These are phyloP conservation scores for Bujurquina vittata DNA, from an alignment of 2,113 vertebrate species.

Conservation along the genomic window DNA sequence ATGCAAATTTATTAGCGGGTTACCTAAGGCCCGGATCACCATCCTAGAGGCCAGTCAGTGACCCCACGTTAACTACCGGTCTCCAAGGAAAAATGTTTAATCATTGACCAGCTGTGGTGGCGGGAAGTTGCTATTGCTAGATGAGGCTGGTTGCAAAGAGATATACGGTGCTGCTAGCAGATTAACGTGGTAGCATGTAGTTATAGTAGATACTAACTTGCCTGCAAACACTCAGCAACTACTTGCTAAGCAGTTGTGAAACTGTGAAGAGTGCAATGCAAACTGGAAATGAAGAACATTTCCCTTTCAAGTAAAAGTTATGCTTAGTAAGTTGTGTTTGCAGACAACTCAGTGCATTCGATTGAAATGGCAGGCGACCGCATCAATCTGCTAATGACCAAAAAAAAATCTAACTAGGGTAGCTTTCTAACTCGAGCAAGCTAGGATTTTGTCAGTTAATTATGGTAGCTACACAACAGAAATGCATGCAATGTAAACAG, in stretches of 20 bases:
- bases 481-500: background rate
- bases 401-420: background rate
- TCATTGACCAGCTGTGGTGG: background rate
- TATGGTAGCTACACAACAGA: background rate
- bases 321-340: background rate
- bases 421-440: background rate
- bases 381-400: background rate
- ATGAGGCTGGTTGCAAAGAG: background rate
- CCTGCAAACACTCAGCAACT: background rate
- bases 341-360: background rate
- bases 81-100: too few species aligned
- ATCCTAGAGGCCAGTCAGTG: too few species aligned
- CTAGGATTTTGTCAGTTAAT: too few species aligned
- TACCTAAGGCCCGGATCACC: background rate
- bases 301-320: background rate
- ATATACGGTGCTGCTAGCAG: background rate
- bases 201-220: accelerated
- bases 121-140: background rate
- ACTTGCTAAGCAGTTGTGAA: background rate
- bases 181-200: background rate
- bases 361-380: background rate
- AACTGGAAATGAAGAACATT: background rate
- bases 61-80: too few species aligned
- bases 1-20: background rate
- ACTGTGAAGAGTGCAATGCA: background rate